Conservation (phyloP, 2,888 invertebrate genomes). For the Dicyrtomina minuta region DNA sequence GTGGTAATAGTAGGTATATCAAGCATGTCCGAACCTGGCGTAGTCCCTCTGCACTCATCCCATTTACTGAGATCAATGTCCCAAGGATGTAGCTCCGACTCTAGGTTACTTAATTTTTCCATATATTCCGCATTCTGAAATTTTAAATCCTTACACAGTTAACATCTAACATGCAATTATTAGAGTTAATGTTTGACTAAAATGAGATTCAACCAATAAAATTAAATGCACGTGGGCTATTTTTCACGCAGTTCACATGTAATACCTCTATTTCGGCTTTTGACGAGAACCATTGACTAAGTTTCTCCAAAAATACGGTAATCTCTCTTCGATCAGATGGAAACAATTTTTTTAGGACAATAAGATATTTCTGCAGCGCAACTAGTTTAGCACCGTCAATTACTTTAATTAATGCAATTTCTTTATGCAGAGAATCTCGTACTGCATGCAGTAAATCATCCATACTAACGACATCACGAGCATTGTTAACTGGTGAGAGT, state of each 20-base stretch:
- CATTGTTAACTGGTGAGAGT: not conserved
- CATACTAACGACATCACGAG: slow-evolving; percentile 70
- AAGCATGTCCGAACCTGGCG: slow-evolving; percentile 56
- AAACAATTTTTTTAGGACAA: slow-evolving; percentile 72
- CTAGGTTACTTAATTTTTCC: slow-evolving; percentile 60
- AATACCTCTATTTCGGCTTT: slow-evolving; percentile 56
- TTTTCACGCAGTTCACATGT: no score
- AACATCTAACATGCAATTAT: not conserved
- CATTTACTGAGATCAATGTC: slow-evolving; percentile 60
- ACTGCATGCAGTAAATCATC: slow-evolving; percentile 85
- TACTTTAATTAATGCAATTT: slow-evolving; percentile 70
- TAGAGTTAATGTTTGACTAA: not conserved
- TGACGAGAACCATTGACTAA: slow-evolving; percentile 62
- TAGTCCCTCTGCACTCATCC: slow-evolving; percentile 80
- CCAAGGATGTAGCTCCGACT: slow-evolving; percentile 48
- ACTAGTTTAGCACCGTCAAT: slow-evolving; percentile 71
- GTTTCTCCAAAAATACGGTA: slow-evolving; percentile 63
- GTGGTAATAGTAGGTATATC: not conserved
- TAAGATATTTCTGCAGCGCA: slow-evolving; percentile 73
- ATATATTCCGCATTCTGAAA: slow-evolving; percentile 64
- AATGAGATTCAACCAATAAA: no score
- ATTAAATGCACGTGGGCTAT: no score
- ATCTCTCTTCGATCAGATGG: slow-evolving; percentile 72
- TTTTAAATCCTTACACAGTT: not conserved
- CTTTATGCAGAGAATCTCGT: slow-evolving; percentile 78